phyloP scores from a whole-genome alignment of 2,113 vertebrate species.

The Calyptommatus sinebrachiatus region DNA sequence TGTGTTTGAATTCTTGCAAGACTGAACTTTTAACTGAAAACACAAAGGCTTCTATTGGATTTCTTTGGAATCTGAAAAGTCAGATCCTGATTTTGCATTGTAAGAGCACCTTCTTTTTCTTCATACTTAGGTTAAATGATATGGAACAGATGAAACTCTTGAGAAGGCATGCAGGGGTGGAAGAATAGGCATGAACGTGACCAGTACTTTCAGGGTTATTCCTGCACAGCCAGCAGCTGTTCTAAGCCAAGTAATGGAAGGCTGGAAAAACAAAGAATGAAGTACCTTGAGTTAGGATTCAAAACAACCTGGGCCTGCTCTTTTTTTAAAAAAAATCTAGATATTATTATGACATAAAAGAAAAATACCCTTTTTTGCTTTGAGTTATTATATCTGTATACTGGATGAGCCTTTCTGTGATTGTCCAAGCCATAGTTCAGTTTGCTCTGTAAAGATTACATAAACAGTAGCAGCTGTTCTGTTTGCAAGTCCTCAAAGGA shows the following conservation, averaged over 20 bases:
- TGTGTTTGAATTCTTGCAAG: background rate
- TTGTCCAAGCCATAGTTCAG: background rate
- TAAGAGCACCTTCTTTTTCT: background rate
- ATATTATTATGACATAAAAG: background rate
- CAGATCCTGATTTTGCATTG: background rate
- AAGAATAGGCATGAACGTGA: background rate
- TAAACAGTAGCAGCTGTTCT: background rate
- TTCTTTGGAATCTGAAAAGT: conserved; percentile 12
- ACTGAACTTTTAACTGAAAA: background rate
- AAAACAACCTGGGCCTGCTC: no score
- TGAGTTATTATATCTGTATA: background rate
- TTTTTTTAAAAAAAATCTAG: background rate
- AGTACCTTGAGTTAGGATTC: background rate
- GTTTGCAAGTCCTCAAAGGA: background rate
- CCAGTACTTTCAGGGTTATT: background rate
- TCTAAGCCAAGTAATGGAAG: background rate
- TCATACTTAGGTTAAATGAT: rapidly evolving
- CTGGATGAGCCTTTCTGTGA: conserved; percentile 1
- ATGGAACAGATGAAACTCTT: background rate
- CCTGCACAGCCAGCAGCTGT: background rate
- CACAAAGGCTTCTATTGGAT: background rate
- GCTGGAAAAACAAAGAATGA: background rate
- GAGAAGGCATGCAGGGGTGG: background rate
- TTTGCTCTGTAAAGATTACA: background rate
- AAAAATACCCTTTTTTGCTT: background rate